phyloP scores from a whole-genome alignment of 2,888 invertebrate genomes.

The Cynaeus angustus region DNA sequence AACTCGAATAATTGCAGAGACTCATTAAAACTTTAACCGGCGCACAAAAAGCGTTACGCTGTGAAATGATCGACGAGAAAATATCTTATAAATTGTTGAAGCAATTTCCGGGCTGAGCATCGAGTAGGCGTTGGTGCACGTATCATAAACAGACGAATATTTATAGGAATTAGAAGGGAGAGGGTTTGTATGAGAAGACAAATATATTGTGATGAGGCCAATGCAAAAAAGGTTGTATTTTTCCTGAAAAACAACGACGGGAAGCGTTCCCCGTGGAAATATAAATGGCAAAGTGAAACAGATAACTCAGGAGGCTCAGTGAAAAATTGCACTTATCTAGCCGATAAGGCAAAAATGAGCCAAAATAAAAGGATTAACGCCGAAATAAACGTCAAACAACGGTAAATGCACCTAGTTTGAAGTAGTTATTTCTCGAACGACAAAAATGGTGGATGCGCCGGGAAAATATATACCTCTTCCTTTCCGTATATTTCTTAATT shows the following conservation, averaged over 20 bases:
- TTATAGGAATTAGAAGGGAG: conserved; percentile 60
- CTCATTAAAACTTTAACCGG: conserved; percentile 16
- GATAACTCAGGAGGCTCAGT: conserved; percentile 49
- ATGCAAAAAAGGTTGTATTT: conserved; percentile 55
- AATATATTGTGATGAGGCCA: conserved; percentile 60
- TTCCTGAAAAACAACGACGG: conserved; percentile 56
- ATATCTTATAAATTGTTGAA: conserved; percentile 31
- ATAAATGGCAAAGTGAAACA: conserved; percentile 55
- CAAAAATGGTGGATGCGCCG: not conserved
- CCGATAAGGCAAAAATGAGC: conserved; percentile 4
- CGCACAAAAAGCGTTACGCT: not conserved
- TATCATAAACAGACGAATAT: conserved; percentile 59
- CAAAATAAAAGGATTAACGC: no score
- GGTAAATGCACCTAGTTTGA: no score
- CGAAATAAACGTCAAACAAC: no score
- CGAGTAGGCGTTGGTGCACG: conserved; percentile 37
- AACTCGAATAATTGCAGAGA: conserved; percentile 22
- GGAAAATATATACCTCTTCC: not conserved
- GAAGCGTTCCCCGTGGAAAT: conserved; percentile 58
- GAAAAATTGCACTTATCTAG: conserved; percentile 41
- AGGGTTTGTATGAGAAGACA: conserved; percentile 58
- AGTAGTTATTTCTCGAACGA: no score
- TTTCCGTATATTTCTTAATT: conserved; percentile 8
- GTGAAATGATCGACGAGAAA: conserved; percentile 22
- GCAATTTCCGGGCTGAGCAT: conserved; percentile 24